Percentiles rank a stretch among this genome's conserved stretches.
Conservation (phyloP, 2,888 invertebrate genomes). For the Yponomeuta evonymella region DNA sequence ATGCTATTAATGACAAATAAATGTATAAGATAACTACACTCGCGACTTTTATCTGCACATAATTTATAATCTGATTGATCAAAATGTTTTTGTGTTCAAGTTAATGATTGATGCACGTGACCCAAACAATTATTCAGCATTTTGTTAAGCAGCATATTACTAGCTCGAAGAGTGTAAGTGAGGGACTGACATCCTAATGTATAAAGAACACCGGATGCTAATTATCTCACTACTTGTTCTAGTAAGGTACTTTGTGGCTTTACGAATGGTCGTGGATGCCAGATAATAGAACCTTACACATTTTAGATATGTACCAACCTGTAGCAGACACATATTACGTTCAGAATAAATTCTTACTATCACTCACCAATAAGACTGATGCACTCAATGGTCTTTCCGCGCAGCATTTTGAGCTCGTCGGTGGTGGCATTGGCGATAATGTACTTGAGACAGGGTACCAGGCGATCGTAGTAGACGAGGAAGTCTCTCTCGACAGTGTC, state of each 20-base stretch:
- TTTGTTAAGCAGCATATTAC: too few relatives aligned
- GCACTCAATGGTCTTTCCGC: conserved; percentile 99
- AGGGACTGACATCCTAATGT: conserved; percentile 68
- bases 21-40: too few relatives aligned
- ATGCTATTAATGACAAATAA: too few relatives aligned
- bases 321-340: not conserved
- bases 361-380: conserved; percentile 94
- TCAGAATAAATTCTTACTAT: not conserved
- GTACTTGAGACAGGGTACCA: conserved; percentile 96
- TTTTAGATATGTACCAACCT: not conserved
- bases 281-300: conserved; percentile 42
- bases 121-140: too few relatives aligned
- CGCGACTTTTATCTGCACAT: too few relatives aligned
- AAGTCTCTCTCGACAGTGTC: conserved; percentile 99
- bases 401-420: conserved; percentile 90
- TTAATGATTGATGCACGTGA: too few relatives aligned
- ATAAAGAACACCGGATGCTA: conserved; percentile 54
- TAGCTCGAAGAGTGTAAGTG: conserved; percentile 23
- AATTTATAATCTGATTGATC: too few relatives aligned
- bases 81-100: too few relatives aligned
- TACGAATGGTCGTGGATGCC: conserved; percentile 35
- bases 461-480: conserved; percentile 92
- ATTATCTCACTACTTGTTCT: conserved; percentile 61
- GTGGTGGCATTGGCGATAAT: conserved; percentile 96
- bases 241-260: conserved; percentile 46